phyloP scores from a whole-genome alignment of 2,797 vertebrate species.

The Chaetodon trifasciatus region DNA sequence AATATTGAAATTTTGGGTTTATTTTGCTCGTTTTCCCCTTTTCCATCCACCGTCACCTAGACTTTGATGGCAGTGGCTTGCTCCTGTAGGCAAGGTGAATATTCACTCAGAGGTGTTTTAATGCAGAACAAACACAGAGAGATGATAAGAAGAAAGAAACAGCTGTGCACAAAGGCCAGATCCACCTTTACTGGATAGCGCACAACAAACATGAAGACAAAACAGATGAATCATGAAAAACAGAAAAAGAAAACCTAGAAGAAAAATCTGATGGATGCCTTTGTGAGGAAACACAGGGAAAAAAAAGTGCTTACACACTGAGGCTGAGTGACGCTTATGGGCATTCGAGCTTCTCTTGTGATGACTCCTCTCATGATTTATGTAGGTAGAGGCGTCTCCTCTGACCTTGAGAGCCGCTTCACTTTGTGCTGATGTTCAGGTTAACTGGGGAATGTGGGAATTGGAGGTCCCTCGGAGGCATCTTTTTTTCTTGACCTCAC shows the following conservation, averaged over 20 bases:
- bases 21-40: conserved; percentile 4
- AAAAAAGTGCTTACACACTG: conserved; percentile 74
- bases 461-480: conserved; percentile 72
- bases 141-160: conserved; percentile 46
- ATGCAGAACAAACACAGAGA: conserved; percentile 37
- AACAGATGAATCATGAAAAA: conserved; percentile 74
- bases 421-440: conserved; percentile 86
- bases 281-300: conserved; percentile 51
- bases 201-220: conserved; percentile 62
- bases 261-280: conserved; percentile 69
- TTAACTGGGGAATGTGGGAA: conserved; percentile 84
- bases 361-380: conserved; percentile 87
- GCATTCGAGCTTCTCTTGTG: conserved; percentile 77
- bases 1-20: neutral
- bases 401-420: conserved; percentile 85
- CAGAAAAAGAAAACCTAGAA: conserved; percentile 25
- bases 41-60: neutral
- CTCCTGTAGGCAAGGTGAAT: conserved; percentile 47
- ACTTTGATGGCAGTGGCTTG: conserved; percentile 15
- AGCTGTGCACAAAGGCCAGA: conserved; percentile 38
- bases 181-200: conserved; percentile 34
- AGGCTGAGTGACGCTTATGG: conserved; percentile 77
- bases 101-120: conserved; percentile 51
- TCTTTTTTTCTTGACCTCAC: conserved; percentile 77
- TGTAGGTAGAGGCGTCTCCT: conserved; percentile 82